These are phyloP conservation scores for Chorisops tibialis DNA, from an alignment of 2,888 invertebrate genomes.

Conservation along the genomic window DNA sequence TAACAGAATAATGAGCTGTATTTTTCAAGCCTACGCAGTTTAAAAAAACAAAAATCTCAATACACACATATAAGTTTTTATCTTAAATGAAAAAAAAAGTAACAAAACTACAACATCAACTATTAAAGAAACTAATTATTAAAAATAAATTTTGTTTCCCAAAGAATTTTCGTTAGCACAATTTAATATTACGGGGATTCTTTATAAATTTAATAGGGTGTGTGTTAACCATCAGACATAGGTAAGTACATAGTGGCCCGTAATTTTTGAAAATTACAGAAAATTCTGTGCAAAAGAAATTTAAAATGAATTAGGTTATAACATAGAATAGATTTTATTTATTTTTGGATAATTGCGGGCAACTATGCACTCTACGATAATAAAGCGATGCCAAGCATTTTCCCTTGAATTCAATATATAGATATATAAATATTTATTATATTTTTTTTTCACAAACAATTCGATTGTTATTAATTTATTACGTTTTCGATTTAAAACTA, in stretches of 20 bases:
- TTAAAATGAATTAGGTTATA: neutral
- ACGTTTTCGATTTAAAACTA: slow-evolving; percentile 6
- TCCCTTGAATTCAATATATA: slow-evolving; percentile 19
- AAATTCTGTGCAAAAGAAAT: neutral
- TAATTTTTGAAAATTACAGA: neutral
- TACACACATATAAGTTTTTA: neutral
- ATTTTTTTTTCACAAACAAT: slow-evolving; percentile 2
- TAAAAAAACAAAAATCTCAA: neutral
- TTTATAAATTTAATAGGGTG: slow-evolving; percentile 29
- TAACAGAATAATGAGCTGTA: neutral
- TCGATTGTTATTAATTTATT: slow-evolving; percentile 9
- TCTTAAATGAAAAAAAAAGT: too few relatives aligned
- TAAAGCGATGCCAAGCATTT: slow-evolving; percentile 41
- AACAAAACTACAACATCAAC: neutral
- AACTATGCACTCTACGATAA: slow-evolving; percentile 38
- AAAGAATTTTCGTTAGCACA: too few relatives aligned
- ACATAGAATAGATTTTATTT: neutral
- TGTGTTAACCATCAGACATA: slow-evolving; percentile 54
- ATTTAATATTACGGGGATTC: too few relatives aligned
- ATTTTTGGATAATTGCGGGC: slow-evolving; percentile 29
- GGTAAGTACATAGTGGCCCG: slow-evolving; percentile 25
- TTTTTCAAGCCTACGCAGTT: neutral
- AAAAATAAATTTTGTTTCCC: too few relatives aligned
- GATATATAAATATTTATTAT: neutral
- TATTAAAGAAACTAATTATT: too few relatives aligned